These are phyloP conservation scores for Cephus pygmeus DNA, from an alignment of 2,888 invertebrate species.

Conservation along the genomic window DNA sequence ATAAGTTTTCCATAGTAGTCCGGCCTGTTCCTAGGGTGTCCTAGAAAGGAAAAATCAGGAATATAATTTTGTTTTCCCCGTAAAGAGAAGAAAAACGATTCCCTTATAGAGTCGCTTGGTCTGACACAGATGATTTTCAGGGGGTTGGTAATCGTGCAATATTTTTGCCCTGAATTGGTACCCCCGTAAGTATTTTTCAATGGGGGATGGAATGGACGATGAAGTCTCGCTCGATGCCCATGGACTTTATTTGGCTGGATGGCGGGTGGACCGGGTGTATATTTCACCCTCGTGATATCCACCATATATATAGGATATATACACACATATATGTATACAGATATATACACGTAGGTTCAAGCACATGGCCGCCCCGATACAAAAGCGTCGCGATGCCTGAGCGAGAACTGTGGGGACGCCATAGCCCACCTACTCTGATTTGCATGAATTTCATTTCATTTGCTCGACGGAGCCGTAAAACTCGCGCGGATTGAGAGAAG, in stretches of 20 bases:
- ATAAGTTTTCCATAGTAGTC: constrained; percentile 81
- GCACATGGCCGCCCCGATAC: constrained; percentile 56
- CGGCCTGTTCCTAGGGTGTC: constrained; percentile 39
- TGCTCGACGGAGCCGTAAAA: constrained; percentile 49
- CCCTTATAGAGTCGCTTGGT: neutral
- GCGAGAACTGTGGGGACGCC: constrained; percentile 14
- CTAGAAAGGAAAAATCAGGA: constrained; percentile 32
- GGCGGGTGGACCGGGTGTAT: neutral
- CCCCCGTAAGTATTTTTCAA: neutral
- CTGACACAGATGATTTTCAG: neutral
- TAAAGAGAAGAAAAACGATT: neutral
- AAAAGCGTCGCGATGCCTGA: constrained; percentile 44
- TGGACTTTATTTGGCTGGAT: constrained; percentile 1
- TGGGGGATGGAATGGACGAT: neutral
- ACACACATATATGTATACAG: no score
- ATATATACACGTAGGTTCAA: constrained; percentile 36
- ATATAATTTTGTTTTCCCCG: neutral
- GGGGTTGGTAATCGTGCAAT: neutral
- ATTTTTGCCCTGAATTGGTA: neutral
- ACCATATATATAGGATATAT: neutral
- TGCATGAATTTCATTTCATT: constrained; percentile 61
- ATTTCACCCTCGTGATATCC: constrained; percentile 5
- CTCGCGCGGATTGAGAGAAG: constrained; percentile 24
- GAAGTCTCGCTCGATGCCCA: neutral
- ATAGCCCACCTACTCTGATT: constrained; percentile 37